These are phyloP conservation scores for Heliconius himera DNA, from an alignment of 1,140 invertebrate species.

Conservation along the genomic window DNA sequence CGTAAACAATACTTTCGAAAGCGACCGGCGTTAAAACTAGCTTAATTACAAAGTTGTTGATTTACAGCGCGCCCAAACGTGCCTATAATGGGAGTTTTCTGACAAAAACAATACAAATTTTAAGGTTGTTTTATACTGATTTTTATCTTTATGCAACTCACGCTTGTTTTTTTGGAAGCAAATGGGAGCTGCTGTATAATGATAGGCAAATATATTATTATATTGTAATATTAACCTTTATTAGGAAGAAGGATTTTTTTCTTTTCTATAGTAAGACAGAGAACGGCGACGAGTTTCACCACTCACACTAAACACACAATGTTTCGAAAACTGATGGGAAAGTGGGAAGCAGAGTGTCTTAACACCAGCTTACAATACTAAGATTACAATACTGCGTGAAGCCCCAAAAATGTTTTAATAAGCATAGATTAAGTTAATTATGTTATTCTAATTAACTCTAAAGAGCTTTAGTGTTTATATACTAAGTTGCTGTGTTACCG, in stretches of 20 bases:
- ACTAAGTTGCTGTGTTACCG: neutral
- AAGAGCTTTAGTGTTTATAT: neutral
- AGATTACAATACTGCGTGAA: too few relatives aligned
- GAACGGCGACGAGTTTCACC: neutral
- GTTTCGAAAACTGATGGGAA: neutral
- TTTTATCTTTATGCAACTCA: neutral
- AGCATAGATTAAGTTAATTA: neutral
- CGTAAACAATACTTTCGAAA: constrained; percentile 20
- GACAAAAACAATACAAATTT: constrained; percentile 36
- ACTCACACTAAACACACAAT: neutral
- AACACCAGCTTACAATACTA: neutral
- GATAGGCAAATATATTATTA: neutral
- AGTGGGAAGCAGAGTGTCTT: neutral
- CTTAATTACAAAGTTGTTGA: constrained; percentile 38
- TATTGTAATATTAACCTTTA: too few relatives aligned
- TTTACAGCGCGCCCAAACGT: constrained; percentile 27
- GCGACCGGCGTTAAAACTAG: constrained; percentile 31
- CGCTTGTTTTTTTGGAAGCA: neutral
- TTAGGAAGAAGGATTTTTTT: too few relatives aligned
- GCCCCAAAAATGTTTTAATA: too few relatives aligned
- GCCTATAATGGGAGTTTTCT: constrained; percentile 29
- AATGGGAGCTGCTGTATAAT: neutral
- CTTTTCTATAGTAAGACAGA: too few relatives aligned
- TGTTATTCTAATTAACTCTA: neutral
- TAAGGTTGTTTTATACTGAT: neutral